Evolutionary conservation across 2,113 vertebrate genomes (phyloP).

Genomic region (Rutilus rutilus): DNA sequence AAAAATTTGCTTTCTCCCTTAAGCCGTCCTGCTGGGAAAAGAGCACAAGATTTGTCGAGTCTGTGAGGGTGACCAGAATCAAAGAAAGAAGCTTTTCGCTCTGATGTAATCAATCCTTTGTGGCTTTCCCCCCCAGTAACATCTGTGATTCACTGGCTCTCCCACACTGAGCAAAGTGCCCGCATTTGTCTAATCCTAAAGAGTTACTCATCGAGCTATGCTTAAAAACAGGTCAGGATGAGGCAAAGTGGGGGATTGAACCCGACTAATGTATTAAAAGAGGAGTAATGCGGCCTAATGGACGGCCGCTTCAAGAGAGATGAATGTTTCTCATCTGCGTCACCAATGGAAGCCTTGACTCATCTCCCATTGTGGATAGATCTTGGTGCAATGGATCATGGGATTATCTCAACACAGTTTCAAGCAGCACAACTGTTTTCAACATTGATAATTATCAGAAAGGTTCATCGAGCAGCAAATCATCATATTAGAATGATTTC

Average conservation of each 20-base stretch:
- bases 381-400: too few species aligned
- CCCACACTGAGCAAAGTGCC: conserved; percentile 29
- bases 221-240: conserved; percentile 53
- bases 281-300: conserved; percentile 21
- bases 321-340: not conserved
- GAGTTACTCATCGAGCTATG: conserved; percentile 37
- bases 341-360: not conserved
- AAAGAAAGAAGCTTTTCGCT: conserved; percentile 30
- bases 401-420: not conserved
- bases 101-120: conserved; percentile 39
- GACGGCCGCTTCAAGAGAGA: not conserved
- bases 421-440: too few species aligned
- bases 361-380: too few species aligned
- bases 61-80: conserved; percentile 19
- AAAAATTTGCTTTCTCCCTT: not conserved
- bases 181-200: conserved; percentile 46
- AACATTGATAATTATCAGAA: too few species aligned
- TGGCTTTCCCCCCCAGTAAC: not conserved
- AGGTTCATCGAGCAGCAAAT: too few species aligned
- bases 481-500: too few species aligned
- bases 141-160: conserved; percentile 33
- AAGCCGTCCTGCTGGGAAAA: conserved; percentile 15
- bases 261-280: conserved; percentile 26
- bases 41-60: conserved; percentile 16
- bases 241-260: conserved; percentile 35